phyloP scores from a whole-genome alignment of 2,888 invertebrate species.

The Polyommatus icarus region DNA sequence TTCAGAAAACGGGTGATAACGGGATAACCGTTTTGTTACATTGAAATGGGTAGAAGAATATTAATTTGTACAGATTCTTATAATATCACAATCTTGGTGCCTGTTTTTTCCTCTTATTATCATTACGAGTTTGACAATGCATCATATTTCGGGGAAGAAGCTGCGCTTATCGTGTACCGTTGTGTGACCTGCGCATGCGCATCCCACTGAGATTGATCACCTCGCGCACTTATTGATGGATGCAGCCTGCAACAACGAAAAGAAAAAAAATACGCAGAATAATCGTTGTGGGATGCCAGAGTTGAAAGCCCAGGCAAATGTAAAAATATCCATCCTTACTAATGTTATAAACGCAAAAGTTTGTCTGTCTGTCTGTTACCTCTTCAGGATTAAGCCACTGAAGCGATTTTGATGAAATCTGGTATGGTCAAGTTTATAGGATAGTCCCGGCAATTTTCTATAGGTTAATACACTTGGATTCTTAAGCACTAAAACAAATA shows the following conservation, averaged over 20 bases:
- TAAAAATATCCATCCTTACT: no score
- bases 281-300: not conserved
- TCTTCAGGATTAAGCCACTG: no score
- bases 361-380: no score
- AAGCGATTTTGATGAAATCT: no score
- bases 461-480: no score
- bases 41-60: not conserved
- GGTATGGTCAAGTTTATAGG: not conserved
- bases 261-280: not conserved
- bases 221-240: not conserved
- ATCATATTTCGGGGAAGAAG: slow-evolving; percentile 1
- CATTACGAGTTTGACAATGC: not conserved
- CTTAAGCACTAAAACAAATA: no score
- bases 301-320: not conserved
- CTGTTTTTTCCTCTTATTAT: not conserved
- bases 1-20: no score
- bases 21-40: no score
- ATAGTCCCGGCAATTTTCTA: no score
- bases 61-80: not conserved
- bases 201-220: not conserved
- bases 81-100: not conserved
- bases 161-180: slow-evolving; percentile 14
- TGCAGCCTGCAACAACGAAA: not conserved
- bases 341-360: no score
- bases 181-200: slow-evolving; percentile 1